Evolutionary conservation across 2,113 vertebrate genomes (phyloP).

Genomic region (Hippoglossus stenolepis): DNA sequence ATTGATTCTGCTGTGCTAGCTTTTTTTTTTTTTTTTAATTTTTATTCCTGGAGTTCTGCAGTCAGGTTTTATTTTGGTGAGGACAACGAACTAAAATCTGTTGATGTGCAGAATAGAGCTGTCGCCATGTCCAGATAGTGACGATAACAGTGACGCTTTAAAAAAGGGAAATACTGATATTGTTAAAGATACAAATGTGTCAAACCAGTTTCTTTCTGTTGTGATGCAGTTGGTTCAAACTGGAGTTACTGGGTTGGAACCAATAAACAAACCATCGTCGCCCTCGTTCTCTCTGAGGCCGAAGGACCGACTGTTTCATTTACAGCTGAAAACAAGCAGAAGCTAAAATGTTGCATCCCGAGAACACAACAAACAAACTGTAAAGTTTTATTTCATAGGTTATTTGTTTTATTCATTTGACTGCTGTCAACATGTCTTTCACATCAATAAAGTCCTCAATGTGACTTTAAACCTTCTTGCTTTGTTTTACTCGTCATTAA

Average conservation of each 20-base stretch:
- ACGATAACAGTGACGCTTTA: too few relatives aligned
- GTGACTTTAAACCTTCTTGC: slow-evolving; percentile 8
- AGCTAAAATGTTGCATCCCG: too few relatives aligned
- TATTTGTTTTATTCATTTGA: neutral
- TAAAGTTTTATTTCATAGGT: neutral
- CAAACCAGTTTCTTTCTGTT: too few relatives aligned
- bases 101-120: neutral
- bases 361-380: too few relatives aligned
- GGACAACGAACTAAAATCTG: neutral
- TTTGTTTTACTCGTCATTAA: neutral
- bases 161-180: too few relatives aligned
- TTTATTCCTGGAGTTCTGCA: slow-evolving; percentile 25
- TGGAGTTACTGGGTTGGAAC: too few relatives aligned
- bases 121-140: neutral
- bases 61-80: neutral
- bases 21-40: slow-evolving; percentile 29
- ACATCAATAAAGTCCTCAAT: slow-evolving; percentile 59
- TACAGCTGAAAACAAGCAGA: too few relatives aligned
- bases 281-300: too few relatives aligned
- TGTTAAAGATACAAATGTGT: too few relatives aligned
- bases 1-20: slow-evolving; percentile 10
- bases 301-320: too few relatives aligned
- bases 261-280: too few relatives aligned
- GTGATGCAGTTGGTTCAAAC: too few relatives aligned
- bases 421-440: neutral